A percentile compares a stretch with the other conserved stretches of the same genome.
Conservation (phyloP, 1,140 invertebrate genomes). For the Panagrolaimus sp. region DNA sequence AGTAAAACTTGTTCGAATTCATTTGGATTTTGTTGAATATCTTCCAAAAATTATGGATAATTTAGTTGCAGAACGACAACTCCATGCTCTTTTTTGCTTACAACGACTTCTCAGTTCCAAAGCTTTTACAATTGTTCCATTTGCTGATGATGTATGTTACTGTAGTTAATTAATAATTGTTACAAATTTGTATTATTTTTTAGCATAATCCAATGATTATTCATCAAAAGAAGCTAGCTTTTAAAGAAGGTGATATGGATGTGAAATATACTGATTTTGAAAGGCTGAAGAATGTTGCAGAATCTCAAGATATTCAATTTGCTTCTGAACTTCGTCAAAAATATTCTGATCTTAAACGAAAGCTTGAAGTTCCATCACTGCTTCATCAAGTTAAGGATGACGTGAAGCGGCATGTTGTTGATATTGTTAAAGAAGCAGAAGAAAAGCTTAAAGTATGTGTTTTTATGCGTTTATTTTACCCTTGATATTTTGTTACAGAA, state of each 20-base stretch:
- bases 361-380: background rate
- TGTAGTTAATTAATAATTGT: background rate
- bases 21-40: background rate
- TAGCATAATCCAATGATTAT: background rate
- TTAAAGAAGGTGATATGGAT: background rate
- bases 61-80: background rate
- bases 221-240: background rate
- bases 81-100: conserved; percentile 5
- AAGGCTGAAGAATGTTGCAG: background rate
- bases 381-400: background rate
- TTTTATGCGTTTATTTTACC: no score
- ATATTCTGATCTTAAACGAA: background rate
- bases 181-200: background rate
- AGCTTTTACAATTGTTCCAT: background rate
- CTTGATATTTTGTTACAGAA: no score
- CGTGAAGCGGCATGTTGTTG: background rate
- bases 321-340: background rate
- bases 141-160: background rate
- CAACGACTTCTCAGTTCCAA: background rate
- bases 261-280: background rate
- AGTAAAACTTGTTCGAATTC: background rate
- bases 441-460: background rate
- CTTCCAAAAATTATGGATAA: conserved; percentile 2
- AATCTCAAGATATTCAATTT: background rate
- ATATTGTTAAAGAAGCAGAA: background rate